Base-by-base conservation (phyloP, 2,797 vertebrate species). In the Sebastes taczanowskii region DNA sequence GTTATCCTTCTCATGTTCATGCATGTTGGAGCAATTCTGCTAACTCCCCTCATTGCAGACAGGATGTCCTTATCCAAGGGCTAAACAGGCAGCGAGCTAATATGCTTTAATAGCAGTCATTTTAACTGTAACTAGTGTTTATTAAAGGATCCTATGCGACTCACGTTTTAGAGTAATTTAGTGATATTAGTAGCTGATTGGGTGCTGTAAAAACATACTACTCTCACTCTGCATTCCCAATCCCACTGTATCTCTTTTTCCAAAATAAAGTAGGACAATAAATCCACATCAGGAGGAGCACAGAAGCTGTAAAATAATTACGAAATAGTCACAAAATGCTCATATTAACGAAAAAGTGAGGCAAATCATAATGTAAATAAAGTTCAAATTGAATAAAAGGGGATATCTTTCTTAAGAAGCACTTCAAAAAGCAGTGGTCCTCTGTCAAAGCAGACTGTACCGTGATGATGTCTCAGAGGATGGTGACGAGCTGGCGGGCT, bases 1-100 rank as follows among this genome's bases (percentile, higher is more conserved):
- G 88, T 85, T 77, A 32, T 81, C 56, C 89, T 76, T 72, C 89
- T 93, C 93, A 69, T 90, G 94, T 93, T 87, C 85, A 60, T 71
- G 82, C 94, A 94, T 78, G 94, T 91, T 90, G 86, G 83, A 92
- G 88, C 80, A 86, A 87, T 90, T 89, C 69, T 60, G 74, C 77
- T 70, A 76, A 74, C 72, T 87, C 76, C 86, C 76, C 53, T 74
- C 78, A 69, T 42, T 53, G 42, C 30, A 80, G 65, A 66, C 69
- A 68, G 34, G 29, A 72, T 68, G 25, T 64, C 64, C 53, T 83
- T 68, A 61, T 66, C 72, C 71, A 23, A 69, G 55, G 23, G n/a
- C 25, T 34, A 55, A 30, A 73, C 32, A 35, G 56, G 38, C 65
- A 22, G 64, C 5, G 8, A 62, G 63, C 49, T 87, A 85, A 92